Evolutionary conservation across 1,140 invertebrate genomes (phyloP), one percentile per base, ranked within the genome.

Genomic region (Halyomorpha halys): DNA sequence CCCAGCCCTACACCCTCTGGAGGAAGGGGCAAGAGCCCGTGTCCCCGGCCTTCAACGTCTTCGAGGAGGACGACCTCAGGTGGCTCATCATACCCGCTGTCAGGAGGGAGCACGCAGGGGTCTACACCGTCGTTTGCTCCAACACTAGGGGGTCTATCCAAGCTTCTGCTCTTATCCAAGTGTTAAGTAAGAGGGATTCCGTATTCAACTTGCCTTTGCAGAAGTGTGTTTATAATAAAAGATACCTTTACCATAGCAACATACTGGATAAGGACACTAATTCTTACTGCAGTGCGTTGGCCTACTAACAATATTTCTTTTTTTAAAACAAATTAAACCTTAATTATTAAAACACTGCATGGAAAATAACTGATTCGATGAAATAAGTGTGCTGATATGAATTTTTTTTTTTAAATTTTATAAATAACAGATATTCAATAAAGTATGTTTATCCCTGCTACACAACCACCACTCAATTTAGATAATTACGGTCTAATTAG

Each of bases 111-210:
- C 90, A 93, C 72, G 86, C 88, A 0, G 91, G 89, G 0, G 74
- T 90, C 0, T 93, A 93, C 71, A 81, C 86, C 49, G 82, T 93
- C 14, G 85, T 82, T 0, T 72, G 91, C 11, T 89, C 91, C 71
- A 93, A 93, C 71, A 84, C 90, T 66, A 83, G 86, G 45, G 91
- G 91, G 0, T 80, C 85, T 66, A 84, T 88, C 2, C 86, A 90
- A 70, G 87, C 90, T 1, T 83, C 83, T 6, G 90, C 89, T 0
- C 78, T 86, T 44, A 72, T 93, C 11, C 89, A 93, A 71, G 83
- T 94, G 5, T 87, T 92, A 51, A 78, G 83, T 76, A 74, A 74
- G 79, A 75, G 61, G 25, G 21, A 21, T 6, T 3, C 8, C 27
- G 27, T 8, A 23, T 49, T 71, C 1, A 72, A 47, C 45, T 18